Evolutionary conservation across 2,797 vertebrate species (phyloP).

Genomic region (Eulemur albifrons): DNA sequence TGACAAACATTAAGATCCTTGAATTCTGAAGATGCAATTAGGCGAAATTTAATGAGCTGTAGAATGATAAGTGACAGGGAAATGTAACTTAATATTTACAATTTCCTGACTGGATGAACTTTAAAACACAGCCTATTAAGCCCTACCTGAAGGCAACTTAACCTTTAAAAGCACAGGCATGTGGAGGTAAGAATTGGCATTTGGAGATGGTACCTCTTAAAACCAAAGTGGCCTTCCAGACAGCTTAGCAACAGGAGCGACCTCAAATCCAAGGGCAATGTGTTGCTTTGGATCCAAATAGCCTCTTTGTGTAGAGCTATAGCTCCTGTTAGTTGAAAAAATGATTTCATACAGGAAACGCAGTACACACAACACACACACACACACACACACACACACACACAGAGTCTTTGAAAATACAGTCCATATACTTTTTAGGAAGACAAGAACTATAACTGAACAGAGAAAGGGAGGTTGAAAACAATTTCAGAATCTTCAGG

Average conservation of each 20-base stretch:
- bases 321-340: neutral
- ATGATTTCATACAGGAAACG: neutral
- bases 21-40: slow-evolving; percentile 83
- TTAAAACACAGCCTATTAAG: slow-evolving; percentile 62
- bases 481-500: neutral
- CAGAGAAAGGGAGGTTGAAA: neutral
- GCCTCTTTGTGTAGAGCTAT: slow-evolving; percentile 3
- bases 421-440: neutral
- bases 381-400: neutral
- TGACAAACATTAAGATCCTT: slow-evolving; percentile 76
- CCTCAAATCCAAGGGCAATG: slow-evolving; percentile 57
- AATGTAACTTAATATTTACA: slow-evolving; percentile 84
- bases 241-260: slow-evolving; percentile 43
- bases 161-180: slow-evolving; percentile 67
- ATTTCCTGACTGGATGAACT: slow-evolving; percentile 86
- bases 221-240: neutral
- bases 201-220: slow-evolving; percentile 32
- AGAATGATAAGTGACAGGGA: slow-evolving; percentile 84
- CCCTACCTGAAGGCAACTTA: slow-evolving; percentile 60
- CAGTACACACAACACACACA: neutral
- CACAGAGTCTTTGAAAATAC: neutral
- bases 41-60: slow-evolving; percentile 85
- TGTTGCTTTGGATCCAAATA: slow-evolving; percentile 56
- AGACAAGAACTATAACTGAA: neutral
- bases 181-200: slow-evolving; percentile 48